A percentile compares a stretch with the other conserved stretches of the same genome.
These are phyloP conservation scores for Odontomyia ornata DNA, from an alignment of 2,888 invertebrate species.

Conservation along the genomic window DNA sequence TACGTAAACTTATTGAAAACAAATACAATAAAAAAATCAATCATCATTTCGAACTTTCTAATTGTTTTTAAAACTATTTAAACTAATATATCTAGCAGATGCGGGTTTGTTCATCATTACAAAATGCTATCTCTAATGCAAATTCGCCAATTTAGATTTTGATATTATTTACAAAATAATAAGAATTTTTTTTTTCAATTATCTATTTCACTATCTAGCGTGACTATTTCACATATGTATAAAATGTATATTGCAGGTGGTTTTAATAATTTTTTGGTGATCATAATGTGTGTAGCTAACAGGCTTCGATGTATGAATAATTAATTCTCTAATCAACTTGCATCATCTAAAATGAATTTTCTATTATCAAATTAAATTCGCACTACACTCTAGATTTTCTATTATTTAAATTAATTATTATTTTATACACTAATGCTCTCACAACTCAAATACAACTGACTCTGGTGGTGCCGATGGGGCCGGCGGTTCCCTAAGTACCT, in stretches of 20 bases:
- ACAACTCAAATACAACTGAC: constrained; percentile 66
- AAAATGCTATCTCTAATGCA: too few species aligned
- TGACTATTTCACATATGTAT: background rate
- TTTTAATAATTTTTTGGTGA: too few species aligned
- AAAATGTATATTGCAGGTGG: too few species aligned
- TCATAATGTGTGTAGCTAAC: too few species aligned
- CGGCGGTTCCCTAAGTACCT: constrained; percentile 63
- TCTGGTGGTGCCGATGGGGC: constrained; percentile 62
- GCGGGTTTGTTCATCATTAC: too few species aligned
- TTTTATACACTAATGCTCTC: constrained; percentile 60
- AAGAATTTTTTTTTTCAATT: background rate
- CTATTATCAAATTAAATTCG: background rate
- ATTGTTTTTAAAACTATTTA: too few species aligned
- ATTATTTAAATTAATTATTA: constrained; percentile 9
- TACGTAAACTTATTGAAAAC: too few species aligned
- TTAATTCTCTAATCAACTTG: background rate
- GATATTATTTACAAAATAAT: background rate
- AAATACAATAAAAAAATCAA: too few species aligned
- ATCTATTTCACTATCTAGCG: background rate
- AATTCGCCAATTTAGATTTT: too few species aligned
- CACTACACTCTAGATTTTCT: background rate
- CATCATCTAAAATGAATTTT: constrained; percentile 6
- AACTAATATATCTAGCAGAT: too few species aligned
- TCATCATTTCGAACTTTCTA: too few species aligned
- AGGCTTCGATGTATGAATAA: too few species aligned